These are phyloP conservation scores for Alviniconcha marisindica DNA, from an alignment of 1,140 invertebrate species.

Conservation along the genomic window DNA sequence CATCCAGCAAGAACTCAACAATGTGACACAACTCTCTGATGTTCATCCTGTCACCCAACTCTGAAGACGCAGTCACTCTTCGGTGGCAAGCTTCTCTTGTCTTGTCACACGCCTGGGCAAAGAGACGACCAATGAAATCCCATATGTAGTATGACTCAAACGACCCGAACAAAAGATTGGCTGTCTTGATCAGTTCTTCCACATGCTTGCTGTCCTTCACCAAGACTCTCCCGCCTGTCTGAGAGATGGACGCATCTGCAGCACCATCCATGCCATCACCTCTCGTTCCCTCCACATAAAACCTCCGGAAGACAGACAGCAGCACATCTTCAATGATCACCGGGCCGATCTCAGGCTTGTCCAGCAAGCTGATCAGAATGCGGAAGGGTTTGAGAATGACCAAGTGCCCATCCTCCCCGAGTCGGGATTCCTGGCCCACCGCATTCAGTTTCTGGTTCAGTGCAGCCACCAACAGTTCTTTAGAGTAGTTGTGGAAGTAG, in stretches of 20 bases:
- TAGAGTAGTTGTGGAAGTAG: slow-evolving; percentile 86
- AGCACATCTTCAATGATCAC: slow-evolving; percentile 91
- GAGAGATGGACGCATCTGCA: slow-evolving; percentile 31
- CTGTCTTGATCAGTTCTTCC: slow-evolving; percentile 85
- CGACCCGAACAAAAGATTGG: slow-evolving; percentile 90
- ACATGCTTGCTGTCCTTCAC: slow-evolving; percentile 43
- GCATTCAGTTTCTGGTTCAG: slow-evolving; percentile 75
- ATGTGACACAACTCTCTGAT: slow-evolving; percentile 81
- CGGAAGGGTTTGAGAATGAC: slow-evolving; percentile 85
- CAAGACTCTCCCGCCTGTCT: neutral
- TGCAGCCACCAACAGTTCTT: slow-evolving; percentile 78
- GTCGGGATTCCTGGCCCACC: slow-evolving; percentile 29
- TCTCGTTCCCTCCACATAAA: slow-evolving; percentile 61
- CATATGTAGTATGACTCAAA: slow-evolving; percentile 92
- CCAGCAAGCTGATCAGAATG: slow-evolving; percentile 90
- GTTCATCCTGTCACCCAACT: slow-evolving; percentile 45
- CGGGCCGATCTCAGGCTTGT: slow-evolving; percentile 92
- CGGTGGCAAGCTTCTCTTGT: slow-evolving; percentile 33
- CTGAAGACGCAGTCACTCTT: slow-evolving; percentile 38
- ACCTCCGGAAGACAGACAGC: slow-evolving; percentile 88
- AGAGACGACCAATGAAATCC: slow-evolving; percentile 87
- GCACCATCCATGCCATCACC: slow-evolving; percentile 46
- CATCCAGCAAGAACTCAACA: slow-evolving; percentile 87
- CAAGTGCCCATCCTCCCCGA: slow-evolving; percentile 43
- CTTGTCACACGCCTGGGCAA: slow-evolving; percentile 80